phyloP scores from a whole-genome alignment of 2,888 invertebrate genomes.

The Stenodema calcarata region DNA sequence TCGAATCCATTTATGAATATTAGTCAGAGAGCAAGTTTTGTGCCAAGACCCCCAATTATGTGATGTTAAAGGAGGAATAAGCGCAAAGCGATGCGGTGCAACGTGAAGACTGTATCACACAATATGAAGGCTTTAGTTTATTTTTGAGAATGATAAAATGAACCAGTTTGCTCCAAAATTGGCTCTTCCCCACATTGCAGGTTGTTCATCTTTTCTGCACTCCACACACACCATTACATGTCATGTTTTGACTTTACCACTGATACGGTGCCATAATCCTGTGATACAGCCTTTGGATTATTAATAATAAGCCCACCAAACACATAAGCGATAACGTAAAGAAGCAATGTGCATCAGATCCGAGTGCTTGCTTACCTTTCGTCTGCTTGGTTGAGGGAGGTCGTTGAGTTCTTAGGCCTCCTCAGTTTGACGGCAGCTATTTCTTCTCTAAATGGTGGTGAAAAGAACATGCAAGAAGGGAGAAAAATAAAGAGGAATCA shows the following conservation, averaged over 20 bases:
- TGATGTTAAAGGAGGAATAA: neutral
- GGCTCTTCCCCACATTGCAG: too few relatives aligned
- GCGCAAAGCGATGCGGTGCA: neutral
- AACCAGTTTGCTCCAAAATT: too few relatives aligned
- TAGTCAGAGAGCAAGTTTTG: neutral
- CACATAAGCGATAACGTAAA: neutral
- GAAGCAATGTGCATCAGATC: neutral
- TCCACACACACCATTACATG: too few relatives aligned
- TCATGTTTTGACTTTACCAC: too few relatives aligned
- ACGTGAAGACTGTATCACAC: neutral
- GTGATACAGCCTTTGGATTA: neutral
- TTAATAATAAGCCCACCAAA: neutral
- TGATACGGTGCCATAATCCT: neutral
- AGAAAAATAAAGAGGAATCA: slow-evolving; percentile 30
- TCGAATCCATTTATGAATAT: too few relatives aligned
- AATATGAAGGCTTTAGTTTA: neutral
- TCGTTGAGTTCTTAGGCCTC: slow-evolving; percentile 51
- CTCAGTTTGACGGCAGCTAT: slow-evolving; percentile 55
- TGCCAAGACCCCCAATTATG: neutral
- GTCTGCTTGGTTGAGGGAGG: slow-evolving; percentile 47
- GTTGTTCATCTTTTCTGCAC: too few relatives aligned
- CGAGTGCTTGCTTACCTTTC: slow-evolving; percentile 52
- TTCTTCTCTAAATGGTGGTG: slow-evolving; percentile 53
- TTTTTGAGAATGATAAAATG: too few relatives aligned
- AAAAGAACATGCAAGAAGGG: slow-evolving; percentile 46